phyloP scores from a whole-genome alignment of 2,888 invertebrate species.

The Synergus gifuensis region DNA sequence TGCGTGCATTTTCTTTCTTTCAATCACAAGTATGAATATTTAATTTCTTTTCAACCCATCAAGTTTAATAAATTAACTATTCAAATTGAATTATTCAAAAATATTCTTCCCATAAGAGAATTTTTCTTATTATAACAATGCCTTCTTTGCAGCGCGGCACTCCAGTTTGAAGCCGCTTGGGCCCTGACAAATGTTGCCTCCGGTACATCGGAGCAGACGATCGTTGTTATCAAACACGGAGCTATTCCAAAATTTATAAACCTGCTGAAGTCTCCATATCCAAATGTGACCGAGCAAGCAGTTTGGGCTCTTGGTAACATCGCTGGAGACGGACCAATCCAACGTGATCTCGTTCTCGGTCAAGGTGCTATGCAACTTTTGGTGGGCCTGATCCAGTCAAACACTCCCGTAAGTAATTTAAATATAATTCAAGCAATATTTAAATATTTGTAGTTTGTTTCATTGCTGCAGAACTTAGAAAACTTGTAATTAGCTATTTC shows the following conservation, averaged over 20 bases:
- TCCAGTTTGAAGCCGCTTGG: slow-evolving; percentile 98
- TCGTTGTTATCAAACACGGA: slow-evolving; percentile 90
- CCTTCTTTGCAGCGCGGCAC: slow-evolving; percentile 80
- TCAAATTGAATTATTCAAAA: not conserved
- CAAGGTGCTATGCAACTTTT: slow-evolving; percentile 86
- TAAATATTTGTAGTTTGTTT: no score
- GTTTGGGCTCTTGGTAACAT: slow-evolving; percentile 99
- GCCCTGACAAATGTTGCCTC: slow-evolving; percentile 98
- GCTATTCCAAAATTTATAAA: slow-evolving; percentile 90
- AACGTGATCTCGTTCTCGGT: slow-evolving; percentile 90
- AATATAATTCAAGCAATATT: not conserved
- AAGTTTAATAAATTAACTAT: slow-evolving; percentile 4
- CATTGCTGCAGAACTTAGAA: no score
- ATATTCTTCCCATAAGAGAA: not conserved
- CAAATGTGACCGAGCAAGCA: slow-evolving; percentile 92
- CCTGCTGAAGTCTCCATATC: slow-evolving; percentile 84
- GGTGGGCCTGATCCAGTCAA: slow-evolving; percentile 83
- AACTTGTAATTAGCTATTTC: not conserved
- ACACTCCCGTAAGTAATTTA: slow-evolving; percentile 78
- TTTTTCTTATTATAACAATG: slow-evolving; percentile 5
- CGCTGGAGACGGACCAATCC: slow-evolving; percentile 91
- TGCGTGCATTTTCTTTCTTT: slow-evolving; percentile 88
- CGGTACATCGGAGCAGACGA: slow-evolving; percentile 94
- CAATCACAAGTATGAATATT: slow-evolving; percentile 83
- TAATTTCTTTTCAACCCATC: slow-evolving; percentile 40